A percentile compares a stretch with the other conserved stretches of the same genome.
These are phyloP conservation scores for Cepphus grylle DNA, from an alignment of 2,113 vertebrate genomes.

Conservation along the genomic window DNA sequence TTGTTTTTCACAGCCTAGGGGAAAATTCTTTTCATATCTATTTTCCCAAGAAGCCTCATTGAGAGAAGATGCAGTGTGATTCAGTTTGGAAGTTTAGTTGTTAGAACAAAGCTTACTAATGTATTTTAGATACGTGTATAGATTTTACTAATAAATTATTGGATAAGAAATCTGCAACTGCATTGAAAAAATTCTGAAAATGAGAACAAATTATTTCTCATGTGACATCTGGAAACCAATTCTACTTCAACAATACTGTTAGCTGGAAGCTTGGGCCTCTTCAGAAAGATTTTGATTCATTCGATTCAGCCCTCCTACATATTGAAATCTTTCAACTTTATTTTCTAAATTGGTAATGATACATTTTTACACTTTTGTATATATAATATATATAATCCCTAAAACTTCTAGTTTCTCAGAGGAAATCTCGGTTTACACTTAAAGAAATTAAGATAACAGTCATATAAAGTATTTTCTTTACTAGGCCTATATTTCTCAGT, in stretches of 20 bases:
- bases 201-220: background rate
- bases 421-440: background rate
- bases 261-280: background rate
- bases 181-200: background rate
- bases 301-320: background rate
- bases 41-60: background rate
- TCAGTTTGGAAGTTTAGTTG: background rate
- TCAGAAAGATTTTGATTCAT: background rate
- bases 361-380: background rate
- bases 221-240: background rate
- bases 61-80: background rate
- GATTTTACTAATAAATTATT: background rate
- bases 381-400: background rate
- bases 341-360: background rate
- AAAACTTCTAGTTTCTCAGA: background rate
- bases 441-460: background rate
- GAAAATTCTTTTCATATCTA: background rate
- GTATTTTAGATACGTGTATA: background rate
- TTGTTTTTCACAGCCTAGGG: background rate
- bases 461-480: background rate
- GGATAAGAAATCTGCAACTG: background rate
- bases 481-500: background rate
- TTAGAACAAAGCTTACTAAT: background rate
- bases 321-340: background rate
- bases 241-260: background rate